These are phyloP conservation scores for Momotus momota DNA, from an alignment of 2,797 vertebrate species.

Conservation along the genomic window DNA sequence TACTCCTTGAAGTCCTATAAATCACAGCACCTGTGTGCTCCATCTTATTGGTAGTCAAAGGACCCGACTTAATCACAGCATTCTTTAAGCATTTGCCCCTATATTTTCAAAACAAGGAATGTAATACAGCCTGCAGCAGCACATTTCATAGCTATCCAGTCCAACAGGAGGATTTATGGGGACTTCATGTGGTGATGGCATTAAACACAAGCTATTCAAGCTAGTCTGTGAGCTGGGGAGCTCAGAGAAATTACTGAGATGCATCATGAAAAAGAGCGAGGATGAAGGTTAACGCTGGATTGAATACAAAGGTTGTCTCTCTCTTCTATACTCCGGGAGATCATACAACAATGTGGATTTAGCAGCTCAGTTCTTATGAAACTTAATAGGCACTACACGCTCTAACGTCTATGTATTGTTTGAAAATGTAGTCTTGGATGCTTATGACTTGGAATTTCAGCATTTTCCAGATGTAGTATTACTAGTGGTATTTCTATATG, in stretches of 20 bases:
- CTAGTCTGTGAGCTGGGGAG: not conserved
- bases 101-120: slow-evolving; percentile 10
- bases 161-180: not conserved
- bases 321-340: not conserved
- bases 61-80: not conserved
- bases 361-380: not conserved
- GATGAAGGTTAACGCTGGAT: not conserved
- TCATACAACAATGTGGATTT: not conserved
- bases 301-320: not conserved
- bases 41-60: not conserved
- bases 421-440: not conserved
- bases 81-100: slow-evolving; percentile 4
- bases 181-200: not conserved
- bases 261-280: not conserved
- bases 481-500: not conserved
- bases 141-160: not conserved
- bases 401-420: not conserved
- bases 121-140: not conserved
- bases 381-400: not conserved
- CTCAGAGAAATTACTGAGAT: slow-evolving; percentile 12
- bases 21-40: not conserved
- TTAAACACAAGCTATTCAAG: not conserved
- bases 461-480: not conserved
- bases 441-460: not conserved
- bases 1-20: not conserved